phyloP scores from a whole-genome alignment of 2,113 vertebrate genomes.

The Nothoprocta pentlandii region DNA sequence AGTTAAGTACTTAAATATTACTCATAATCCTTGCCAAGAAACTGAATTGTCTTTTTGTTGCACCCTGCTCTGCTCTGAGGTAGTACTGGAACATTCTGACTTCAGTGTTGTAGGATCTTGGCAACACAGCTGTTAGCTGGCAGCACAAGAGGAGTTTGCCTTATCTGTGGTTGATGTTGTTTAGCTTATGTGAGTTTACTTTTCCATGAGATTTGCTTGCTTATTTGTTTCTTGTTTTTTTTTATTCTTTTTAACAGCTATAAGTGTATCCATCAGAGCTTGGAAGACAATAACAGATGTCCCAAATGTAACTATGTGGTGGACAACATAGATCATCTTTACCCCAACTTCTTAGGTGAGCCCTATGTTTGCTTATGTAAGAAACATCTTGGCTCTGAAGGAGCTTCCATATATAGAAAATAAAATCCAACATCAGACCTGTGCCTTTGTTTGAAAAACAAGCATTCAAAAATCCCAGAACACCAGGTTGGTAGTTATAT shows the following conservation, averaged over 20 bases:
- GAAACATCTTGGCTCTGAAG: background rate
- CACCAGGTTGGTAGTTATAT: background rate
- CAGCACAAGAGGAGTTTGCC: background rate
- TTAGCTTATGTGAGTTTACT: background rate
- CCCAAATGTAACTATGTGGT: slow-evolving; percentile 99
- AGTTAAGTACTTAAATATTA: background rate
- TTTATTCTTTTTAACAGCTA: slow-evolving; percentile 80
- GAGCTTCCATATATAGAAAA: background rate
- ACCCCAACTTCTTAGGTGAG: slow-evolving; percentile 98
- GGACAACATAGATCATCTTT: slow-evolving; percentile 98
- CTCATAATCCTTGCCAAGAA: background rate
- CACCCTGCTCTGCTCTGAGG: background rate
- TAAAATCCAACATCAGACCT: background rate
- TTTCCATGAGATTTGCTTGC: background rate
- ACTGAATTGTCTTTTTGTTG: background rate
- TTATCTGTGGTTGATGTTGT: background rate
- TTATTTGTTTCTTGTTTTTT: background rate
- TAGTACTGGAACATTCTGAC: background rate
- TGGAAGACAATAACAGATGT: slow-evolving; percentile 98
- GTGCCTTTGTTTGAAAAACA: background rate
- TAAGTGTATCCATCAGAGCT: slow-evolving; percentile 97
- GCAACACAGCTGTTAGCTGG: background rate
- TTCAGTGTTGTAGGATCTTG: background rate
- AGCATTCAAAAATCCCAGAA: background rate
- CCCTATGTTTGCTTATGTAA: slow-evolving; percentile 9